phyloP scores from a whole-genome alignment of 2,113 vertebrate species.

The Malurus melanocephalus region DNA sequence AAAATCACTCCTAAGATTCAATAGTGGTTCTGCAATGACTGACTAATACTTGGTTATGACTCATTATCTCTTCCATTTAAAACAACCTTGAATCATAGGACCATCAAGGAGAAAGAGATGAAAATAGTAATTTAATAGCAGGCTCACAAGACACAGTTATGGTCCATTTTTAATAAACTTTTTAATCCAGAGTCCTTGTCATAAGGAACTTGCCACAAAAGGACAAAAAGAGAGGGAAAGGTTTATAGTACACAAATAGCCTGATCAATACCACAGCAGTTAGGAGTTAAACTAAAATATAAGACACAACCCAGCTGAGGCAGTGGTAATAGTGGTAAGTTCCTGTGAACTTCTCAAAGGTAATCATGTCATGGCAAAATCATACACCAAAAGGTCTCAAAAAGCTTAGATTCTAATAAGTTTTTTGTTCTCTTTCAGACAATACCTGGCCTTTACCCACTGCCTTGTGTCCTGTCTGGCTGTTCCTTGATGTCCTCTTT shows the following conservation, averaged over 20 bases:
- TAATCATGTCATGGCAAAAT: background rate
- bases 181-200: background rate
- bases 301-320: background rate
- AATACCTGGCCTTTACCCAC: constrained; percentile 89
- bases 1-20: background rate
- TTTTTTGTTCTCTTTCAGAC: constrained; percentile 78
- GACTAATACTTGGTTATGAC: background rate
- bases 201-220: background rate
- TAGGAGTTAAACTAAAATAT: background rate
- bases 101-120: background rate
- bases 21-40: background rate
- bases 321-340: background rate
- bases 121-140: background rate
- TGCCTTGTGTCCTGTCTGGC: constrained; percentile 91
- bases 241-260: background rate
- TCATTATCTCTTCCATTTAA: background rate
- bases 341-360: background rate
- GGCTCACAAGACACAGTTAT: background rate
- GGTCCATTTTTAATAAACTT: background rate
- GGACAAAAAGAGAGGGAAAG: background rate
- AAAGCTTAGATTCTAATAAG: background rate
- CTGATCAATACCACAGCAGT: background rate
- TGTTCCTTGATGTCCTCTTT: constrained; percentile 97
- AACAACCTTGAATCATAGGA: background rate
- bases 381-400: background rate